Base-by-base conservation (phyloP, 1,140 invertebrate genomes). In the Battus philenor region DNA sequence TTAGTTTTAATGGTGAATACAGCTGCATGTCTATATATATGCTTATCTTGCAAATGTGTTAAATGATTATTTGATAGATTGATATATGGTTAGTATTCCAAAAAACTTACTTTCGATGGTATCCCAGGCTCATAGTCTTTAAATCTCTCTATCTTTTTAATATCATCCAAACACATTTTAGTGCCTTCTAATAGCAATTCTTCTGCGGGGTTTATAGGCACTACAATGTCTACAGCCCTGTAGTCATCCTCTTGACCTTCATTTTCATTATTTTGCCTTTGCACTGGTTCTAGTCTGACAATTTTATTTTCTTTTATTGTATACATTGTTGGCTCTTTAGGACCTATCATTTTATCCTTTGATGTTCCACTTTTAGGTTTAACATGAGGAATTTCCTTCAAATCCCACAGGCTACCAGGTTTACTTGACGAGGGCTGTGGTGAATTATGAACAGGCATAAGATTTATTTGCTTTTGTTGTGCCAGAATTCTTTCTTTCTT, bases 111-210 rank as follows among this genome's bases (percentile, higher is more conserved):
- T 68, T 81, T 82, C 4, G 81, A 82, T 43, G 81, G 81, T 50
- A 72, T 56, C n/a, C 81, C 81, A 26, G 78, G 78, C 16, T 78
- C 65, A 62, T 82, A 85, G 41, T 85, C 70, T 44, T 76, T 82
- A 26, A 82, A 85, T 22, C 75, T 61, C 0, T 81, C 76, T 46
- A 82, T 85, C 24, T 71, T 82, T 33, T 57, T 78, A 8, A 85
- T 85, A 38, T 85, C 68, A 65, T 85, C 78, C 16, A 82, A 30
- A 24, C 58, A 45, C 77, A 85, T 82, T 32, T 85, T 81, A 0
- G 81, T 85, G 0, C 81, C 81, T 56, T 85, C 78, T 27, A 85
- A 38, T 3, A 85, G 43, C 30, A 71, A 58, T 34, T 67, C 59
- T 17, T 81, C 81, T 10, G 78, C 71, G 9, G 47, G 43, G 54